A percentile compares a stretch with the other conserved stretches of the same genome.
Conservation (phyloP, 2,888 invertebrate species). For the Zygogramma bicolorata region DNA sequence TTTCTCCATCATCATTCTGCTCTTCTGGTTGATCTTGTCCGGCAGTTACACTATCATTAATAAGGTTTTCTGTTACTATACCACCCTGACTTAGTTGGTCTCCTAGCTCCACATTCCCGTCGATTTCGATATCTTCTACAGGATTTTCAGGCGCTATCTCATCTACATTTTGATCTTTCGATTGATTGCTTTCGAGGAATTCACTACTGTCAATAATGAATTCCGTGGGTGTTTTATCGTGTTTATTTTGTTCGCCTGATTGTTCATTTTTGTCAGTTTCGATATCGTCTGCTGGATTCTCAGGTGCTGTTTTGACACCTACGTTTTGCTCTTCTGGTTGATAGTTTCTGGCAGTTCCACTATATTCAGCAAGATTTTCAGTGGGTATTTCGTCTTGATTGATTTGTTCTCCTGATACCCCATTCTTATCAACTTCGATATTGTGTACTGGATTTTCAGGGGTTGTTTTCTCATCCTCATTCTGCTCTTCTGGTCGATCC, state of each 20-base stretch:
- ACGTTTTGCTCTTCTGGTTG: not conserved
- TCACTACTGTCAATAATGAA: too few species aligned
- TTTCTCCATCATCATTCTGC: not conserved
- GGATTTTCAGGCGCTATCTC: not conserved
- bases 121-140: not conserved
- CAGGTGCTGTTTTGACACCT: not conserved
- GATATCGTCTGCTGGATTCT: not conserved
- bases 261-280: not conserved
- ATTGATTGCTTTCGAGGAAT: too few species aligned
- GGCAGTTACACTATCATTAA: not conserved
- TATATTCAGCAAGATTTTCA: not conserved
- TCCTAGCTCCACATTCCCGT: not conserved
- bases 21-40: not conserved
- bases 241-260: not conserved
- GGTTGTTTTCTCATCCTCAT: not conserved
- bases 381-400: not conserved
- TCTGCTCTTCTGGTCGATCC: not conserved
- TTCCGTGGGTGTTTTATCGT: too few species aligned
- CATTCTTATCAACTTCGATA: not conserved
- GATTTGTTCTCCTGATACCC: not conserved
- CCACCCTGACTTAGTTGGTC: not conserved
- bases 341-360: not conserved
- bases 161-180: not conserved
- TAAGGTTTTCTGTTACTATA: not conserved
- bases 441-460: not conserved